phyloP scores from a whole-genome alignment of 2,797 vertebrate species.

The Oryzias dopingdopingensis region DNA sequence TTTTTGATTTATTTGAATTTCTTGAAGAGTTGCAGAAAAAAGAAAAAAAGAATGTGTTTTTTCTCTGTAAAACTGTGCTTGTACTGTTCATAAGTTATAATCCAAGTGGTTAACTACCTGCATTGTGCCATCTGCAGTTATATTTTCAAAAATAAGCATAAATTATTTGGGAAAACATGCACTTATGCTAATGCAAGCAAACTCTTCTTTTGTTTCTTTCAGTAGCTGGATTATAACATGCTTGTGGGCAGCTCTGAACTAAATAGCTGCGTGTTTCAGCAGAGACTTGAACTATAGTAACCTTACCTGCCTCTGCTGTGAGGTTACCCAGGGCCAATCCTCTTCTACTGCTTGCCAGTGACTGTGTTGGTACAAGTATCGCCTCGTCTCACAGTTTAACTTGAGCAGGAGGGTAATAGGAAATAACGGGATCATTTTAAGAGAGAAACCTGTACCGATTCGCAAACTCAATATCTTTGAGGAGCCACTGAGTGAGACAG shows the following conservation, averaged over 20 bases:
- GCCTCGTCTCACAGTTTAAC: constrained; percentile 24
- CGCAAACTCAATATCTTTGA: no score
- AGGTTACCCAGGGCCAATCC: constrained; percentile 55
- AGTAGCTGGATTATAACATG: not conserved
- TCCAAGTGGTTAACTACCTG: not conserved
- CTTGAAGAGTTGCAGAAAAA: no score
- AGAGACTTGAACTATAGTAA: constrained; percentile 63
- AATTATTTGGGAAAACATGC: not conserved
- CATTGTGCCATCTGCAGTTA: not conserved
- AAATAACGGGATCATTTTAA: constrained; percentile 22
- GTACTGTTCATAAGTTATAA: no score
- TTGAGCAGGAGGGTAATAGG: constrained; percentile 3
- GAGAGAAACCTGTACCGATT: no score
- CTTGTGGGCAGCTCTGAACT: constrained; percentile 9
- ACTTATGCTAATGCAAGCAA: not conserved
- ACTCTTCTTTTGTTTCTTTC: not conserved
- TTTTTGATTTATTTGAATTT: not conserved
- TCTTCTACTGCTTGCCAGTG: constrained; percentile 12
- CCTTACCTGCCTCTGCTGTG: constrained; percentile 28
- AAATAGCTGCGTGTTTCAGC: constrained; percentile 19
- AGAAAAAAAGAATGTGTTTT: no score
- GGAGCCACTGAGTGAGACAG: no score
- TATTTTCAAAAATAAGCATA: not conserved
- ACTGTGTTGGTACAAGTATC: constrained; percentile 11
- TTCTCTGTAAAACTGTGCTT: no score